phyloP scores from a whole-genome alignment of 1,140 invertebrate genomes.

The Parasteatoda tepidariorum region DNA sequence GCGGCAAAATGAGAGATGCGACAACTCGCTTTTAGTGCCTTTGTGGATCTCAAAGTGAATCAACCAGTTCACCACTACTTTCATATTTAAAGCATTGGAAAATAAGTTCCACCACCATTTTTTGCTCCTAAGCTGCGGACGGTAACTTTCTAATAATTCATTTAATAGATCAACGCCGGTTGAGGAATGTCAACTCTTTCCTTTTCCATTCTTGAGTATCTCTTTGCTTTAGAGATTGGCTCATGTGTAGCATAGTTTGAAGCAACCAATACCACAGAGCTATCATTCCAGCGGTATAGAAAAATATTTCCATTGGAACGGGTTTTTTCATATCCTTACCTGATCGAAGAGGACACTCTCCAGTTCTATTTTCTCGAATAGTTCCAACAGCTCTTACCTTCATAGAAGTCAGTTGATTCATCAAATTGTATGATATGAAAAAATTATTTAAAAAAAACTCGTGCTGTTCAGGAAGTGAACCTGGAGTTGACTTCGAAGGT shows the following conservation, averaged over 20 bases:
- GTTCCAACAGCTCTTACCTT: not conserved
- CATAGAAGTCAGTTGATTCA: not conserved
- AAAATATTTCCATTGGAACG: not conserved
- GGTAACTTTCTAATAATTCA: not conserved
- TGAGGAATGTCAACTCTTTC: not conserved
- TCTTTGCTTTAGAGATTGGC: not conserved
- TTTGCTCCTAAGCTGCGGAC: not conserved
- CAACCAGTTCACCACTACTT: not conserved
- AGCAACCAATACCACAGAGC: not conserved
- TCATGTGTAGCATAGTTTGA: not conserved
- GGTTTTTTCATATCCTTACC: not conserved
- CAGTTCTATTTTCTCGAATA: not conserved
- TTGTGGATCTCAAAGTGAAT: not conserved
- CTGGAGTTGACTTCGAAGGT: no score
- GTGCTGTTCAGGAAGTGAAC: no score
- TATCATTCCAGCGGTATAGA: not conserved
- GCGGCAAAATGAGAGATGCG: not conserved
- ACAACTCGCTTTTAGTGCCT: not conserved
- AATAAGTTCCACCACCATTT: not conserved
- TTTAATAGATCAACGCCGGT: slow-evolving; percentile 6
- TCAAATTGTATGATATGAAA: slow-evolving; percentile 36
- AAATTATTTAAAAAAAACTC: slow-evolving; percentile 18
- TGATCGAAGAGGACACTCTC: not conserved
- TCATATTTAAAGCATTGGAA: not conserved
- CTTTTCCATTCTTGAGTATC: not conserved